These are phyloP conservation scores for Drosophila guanche DNA, from an alignment of 1,140 invertebrate species.

Conservation along the genomic window DNA sequence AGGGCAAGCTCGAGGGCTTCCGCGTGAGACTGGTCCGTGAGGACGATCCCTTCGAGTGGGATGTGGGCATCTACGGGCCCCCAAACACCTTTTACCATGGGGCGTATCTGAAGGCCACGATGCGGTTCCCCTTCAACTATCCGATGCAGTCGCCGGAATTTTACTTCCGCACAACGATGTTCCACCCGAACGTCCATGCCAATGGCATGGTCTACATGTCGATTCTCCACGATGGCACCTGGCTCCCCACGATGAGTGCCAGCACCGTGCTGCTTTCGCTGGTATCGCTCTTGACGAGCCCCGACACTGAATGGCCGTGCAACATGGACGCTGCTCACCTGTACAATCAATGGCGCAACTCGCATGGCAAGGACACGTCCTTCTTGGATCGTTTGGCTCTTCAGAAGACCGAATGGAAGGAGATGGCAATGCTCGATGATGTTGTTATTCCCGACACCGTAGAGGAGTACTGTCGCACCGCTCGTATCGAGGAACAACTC, in stretches of 20 bases:
- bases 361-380: conserved; percentile 96
- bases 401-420: conserved; percentile 95
- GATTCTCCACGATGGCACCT: conserved; percentile 93
- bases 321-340: conserved; percentile 99
- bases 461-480: conserved; percentile 95
- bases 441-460: conserved; percentile 97
- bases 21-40: conserved; percentile 97
- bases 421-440: conserved; percentile 97
- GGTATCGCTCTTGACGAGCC: conserved; percentile 99
- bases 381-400: conserved; percentile 99
- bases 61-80: conserved; percentile 98
- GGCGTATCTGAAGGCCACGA: conserved; percentile 99
- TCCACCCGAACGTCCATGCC: conserved; percentile 99
- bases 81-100: conserved; percentile 99
- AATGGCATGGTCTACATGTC: conserved; percentile 99
- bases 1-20: conserved; percentile 99
- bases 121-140: conserved; percentile 98
- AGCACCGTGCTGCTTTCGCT: conserved; percentile 98
- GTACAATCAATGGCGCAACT: conserved; percentile 99
- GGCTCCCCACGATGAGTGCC: conserved; percentile 99
- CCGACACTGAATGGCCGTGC: conserved; percentile 99
- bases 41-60: conserved; percentile 99
- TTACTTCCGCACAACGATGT: conserved; percentile 98
- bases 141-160: conserved; percentile 98
- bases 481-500: rapidly evolving